phyloP scores from a whole-genome alignment of 2,113 vertebrate genomes.

The Malurus cyaneus region DNA sequence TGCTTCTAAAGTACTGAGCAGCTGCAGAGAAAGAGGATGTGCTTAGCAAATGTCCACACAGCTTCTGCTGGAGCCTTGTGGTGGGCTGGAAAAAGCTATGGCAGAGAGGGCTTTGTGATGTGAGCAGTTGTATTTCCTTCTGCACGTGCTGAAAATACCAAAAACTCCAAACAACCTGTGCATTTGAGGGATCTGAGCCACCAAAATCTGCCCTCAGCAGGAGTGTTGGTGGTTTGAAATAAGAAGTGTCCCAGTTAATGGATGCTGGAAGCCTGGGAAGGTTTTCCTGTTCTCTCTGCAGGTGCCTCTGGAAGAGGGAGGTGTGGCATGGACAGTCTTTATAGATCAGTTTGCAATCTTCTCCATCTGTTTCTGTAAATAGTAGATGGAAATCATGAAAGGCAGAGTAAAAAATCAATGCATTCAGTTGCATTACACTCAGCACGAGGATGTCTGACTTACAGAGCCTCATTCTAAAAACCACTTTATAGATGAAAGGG shows the following conservation, averaged over 20 bases:
- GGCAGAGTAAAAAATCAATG: slow-evolving; percentile 1
- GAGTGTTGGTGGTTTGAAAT: not conserved
- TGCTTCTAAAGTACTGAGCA: not conserved
- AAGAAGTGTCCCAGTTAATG: not conserved
- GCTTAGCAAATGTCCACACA: not conserved
- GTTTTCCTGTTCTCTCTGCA: not conserved
- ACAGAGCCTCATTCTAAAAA: not conserved
- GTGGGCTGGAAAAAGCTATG: not conserved
- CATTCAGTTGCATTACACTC: not conserved
- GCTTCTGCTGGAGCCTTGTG: not conserved
- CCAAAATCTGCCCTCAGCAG: not conserved
- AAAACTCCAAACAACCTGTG: not conserved
- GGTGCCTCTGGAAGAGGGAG: not conserved
- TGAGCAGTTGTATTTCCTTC: not conserved
- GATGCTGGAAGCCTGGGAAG: not conserved
- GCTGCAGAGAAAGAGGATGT: not conserved
- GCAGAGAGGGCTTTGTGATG: not conserved
- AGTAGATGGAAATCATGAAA: slow-evolving; percentile 31
- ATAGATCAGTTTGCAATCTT: not conserved
- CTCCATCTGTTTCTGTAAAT: slow-evolving; percentile 24
- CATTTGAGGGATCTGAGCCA: not conserved
- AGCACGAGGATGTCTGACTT: slow-evolving; percentile 3
- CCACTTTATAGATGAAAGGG: not conserved
- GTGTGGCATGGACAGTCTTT: not conserved
- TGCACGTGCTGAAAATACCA: not conserved